Evolutionary conservation across 2,113 vertebrate species (phyloP).

Genomic region (Tylochromis polylepis): DNA sequence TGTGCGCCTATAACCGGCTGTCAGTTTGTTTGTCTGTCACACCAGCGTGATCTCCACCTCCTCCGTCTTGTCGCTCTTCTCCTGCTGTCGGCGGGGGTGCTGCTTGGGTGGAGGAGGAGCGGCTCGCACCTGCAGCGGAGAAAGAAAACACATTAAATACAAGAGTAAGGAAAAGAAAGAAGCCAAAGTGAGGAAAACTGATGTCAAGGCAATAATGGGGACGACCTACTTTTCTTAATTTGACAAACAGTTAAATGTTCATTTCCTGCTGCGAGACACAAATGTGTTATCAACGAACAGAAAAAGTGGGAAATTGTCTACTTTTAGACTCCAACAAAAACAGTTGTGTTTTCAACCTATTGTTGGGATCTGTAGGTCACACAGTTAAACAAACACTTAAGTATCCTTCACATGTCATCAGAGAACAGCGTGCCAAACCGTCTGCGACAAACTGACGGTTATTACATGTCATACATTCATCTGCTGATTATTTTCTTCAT

Average conservation of each 20-base stretch:
- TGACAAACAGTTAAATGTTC: not conserved
- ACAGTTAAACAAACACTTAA: not conserved
- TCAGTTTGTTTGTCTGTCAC: constrained; percentile 61
- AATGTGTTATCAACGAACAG: not conserved
- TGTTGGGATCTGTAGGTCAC: not conserved
- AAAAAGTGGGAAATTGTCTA: not conserved
- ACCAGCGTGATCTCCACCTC: constrained; percentile 98
- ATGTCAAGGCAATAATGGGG: not conserved
- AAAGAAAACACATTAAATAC: not conserved
- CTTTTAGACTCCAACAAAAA: not conserved
- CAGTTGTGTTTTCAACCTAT: not conserved
- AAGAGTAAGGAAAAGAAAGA: not conserved
- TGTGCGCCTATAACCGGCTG: not conserved
- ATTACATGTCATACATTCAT: not conserved
- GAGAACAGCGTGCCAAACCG: not conserved
- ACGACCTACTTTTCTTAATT: not conserved
- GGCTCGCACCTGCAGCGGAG: constrained; percentile 83
- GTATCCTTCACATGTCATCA: not conserved
- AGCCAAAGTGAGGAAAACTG: not conserved
- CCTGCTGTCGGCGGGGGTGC: constrained; percentile 79
- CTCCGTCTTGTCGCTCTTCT: constrained; percentile 93
- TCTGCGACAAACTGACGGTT: not conserved
- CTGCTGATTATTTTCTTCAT: not conserved
- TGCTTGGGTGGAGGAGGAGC: constrained; percentile 95
- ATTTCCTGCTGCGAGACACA: not conserved